Base-by-base conservation (phyloP, 2,113 vertebrate species). In the Anolis sagrei region DNA sequence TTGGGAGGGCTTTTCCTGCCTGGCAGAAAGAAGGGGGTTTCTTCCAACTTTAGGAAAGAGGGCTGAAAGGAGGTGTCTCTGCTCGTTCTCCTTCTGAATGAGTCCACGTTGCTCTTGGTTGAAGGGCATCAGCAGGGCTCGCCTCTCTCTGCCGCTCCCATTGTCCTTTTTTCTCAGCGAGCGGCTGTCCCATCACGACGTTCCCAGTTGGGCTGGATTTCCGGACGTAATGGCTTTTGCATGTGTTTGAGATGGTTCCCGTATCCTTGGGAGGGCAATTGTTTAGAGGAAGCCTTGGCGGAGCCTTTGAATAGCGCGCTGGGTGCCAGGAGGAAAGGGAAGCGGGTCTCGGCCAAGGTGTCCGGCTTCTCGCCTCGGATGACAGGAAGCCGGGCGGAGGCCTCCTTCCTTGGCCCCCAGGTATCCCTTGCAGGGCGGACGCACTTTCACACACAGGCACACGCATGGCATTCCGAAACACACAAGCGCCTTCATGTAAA, bases 301-400 rank as follows among this genome's bases (percentile, higher is more conserved):
- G 82, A 58, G 90, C 11, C 70, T 94, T 94, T 97, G 93, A 97
- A 96, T 95, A 94, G 94, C 14, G 44, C 86, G 89, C 4, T 91
- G 94, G 95, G 95, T 96, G 96, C 95, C 94, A 97, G 95, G 95
- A 97, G 96, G 97, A 97, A 96, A 95, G 87, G 96, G 97, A 96
- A 97, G 88, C 0, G 88, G 93, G 93, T 94, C 94, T 92, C 94
- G 93, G 94, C 94, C 93, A 95, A 92, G 94, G 92, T 95, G 95
- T 96, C 95, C 96, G 86, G 90, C 92, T 85, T 90, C 91, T 91
- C 29, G 64, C 94, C 95, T 90, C 95, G 93, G 95, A 95, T 96
- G 93, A 95, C 96, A 95, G 97, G 97, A 98, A 96, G 95, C 90
- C 88, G 84, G 58, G 89, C 90, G 11, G 89, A 92, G 93, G 94